Evolutionary conservation across 2,797 vertebrate species (phyloP).

Genomic region (Sitta carolinensis): DNA sequence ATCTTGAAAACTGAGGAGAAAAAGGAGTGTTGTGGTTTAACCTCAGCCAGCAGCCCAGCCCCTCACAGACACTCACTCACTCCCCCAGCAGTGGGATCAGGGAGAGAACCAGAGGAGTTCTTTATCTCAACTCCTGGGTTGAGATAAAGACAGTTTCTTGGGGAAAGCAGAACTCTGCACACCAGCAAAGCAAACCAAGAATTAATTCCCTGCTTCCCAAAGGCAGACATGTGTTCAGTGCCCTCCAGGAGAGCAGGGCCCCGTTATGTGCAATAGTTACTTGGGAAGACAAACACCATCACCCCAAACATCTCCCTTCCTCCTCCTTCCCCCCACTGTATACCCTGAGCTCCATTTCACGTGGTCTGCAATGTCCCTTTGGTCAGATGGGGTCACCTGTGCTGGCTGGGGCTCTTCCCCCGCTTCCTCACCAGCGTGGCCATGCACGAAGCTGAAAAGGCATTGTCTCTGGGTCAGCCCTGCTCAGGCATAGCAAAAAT

Average conservation of each 20-base stretch:
- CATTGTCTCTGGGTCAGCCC: too few species aligned
- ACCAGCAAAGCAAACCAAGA: not conserved
- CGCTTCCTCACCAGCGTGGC: accelerated
- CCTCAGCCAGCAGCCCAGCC: not conserved
- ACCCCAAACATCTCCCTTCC: not conserved
- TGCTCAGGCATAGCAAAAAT: not conserved
- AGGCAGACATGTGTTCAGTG: not conserved
- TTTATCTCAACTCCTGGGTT: accelerated
- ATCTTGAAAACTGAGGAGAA: not conserved
- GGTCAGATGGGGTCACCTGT: not conserved
- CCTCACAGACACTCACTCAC: not conserved
- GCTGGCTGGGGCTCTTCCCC: not conserved
- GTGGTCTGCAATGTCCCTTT: not conserved
- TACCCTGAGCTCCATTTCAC: not conserved
- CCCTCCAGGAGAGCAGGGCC: not conserved
- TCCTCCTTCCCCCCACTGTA: not conserved
- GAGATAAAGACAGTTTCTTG: not conserved
- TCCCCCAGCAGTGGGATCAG: not conserved
- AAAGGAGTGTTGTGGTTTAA: not conserved
- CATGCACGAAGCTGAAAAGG: not conserved
- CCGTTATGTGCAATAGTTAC: not conserved
- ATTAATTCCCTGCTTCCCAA: not conserved
- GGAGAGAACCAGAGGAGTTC: not conserved
- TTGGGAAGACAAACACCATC: not conserved
- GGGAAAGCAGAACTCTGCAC: not conserved